A percentile compares a stretch with the other conserved stretches of the same genome.
Conservation (phyloP, 2,888 invertebrate genomes). For the Plemyria rubiginata region DNA sequence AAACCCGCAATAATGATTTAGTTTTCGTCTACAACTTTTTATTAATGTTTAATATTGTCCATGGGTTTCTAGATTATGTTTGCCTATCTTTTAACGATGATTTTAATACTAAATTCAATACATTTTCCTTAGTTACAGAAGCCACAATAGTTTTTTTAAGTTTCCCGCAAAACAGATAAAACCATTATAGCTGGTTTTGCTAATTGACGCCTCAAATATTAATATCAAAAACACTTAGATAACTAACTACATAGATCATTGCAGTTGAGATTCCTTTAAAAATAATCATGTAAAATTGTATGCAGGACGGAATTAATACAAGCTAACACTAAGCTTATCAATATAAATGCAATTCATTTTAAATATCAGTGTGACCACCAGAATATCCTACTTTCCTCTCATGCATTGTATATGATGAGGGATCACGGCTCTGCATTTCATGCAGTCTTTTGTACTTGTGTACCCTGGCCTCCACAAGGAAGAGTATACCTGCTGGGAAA, state of each 20-base stretch:
- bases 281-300: constrained; percentile 3
- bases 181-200: no score
- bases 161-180: no score
- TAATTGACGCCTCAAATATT: no score
- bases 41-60: no score
- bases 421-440: constrained; percentile 87
- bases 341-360: constrained; percentile 47
- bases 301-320: constrained; percentile 39
- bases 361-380: constrained; percentile 90
- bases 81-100: no score
- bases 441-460: constrained; percentile 90
- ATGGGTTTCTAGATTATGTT: no score
- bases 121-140: no score
- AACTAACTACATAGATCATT: neutral
- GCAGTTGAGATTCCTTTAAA: constrained; percentile 5
- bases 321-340: constrained; percentile 18
- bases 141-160: no score
- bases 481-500: constrained; percentile 91
- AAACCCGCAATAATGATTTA: no score
- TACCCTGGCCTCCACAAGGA: constrained; percentile 92
- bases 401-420: constrained; percentile 88
- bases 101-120: no score
- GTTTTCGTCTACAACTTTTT: no score
- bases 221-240: neutral
- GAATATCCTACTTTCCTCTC: constrained; percentile 85